phyloP scores from a whole-genome alignment of 2,797 vertebrate species.

The Carduelis carduelis region DNA sequence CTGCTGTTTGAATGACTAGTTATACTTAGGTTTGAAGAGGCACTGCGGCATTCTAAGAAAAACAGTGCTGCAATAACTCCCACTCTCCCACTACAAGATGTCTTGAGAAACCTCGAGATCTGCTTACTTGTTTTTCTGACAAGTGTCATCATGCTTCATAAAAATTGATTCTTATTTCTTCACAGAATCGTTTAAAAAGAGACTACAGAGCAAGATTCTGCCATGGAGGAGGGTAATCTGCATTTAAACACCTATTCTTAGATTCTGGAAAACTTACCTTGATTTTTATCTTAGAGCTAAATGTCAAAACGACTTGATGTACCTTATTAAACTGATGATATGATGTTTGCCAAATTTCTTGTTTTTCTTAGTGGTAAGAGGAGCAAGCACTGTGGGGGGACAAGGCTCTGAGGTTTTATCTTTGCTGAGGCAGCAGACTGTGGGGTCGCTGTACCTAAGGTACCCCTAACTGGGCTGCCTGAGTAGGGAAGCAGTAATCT shows the following conservation, averaged over 20 bases:
- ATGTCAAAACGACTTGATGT: background rate
- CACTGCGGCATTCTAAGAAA: background rate
- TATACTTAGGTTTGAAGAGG: background rate
- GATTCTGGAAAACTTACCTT: background rate
- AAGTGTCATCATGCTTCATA: background rate
- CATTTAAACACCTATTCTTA: background rate
- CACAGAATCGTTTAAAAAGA: constrained; percentile 71
- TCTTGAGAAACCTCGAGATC: rapidly evolving
- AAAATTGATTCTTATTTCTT: constrained; percentile 24
- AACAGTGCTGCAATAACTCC: background rate
- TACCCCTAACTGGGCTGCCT: background rate
- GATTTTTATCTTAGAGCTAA: background rate
- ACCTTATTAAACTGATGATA: background rate
- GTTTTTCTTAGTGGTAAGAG: background rate
- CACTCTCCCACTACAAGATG: background rate
- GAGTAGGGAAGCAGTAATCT: background rate
- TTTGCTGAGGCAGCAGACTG: background rate
- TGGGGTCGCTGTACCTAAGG: background rate
- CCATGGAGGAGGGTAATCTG: constrained; percentile 42
- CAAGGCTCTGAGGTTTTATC: background rate
- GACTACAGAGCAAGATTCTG: constrained; percentile 74
- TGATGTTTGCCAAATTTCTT: background rate
- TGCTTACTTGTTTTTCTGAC: background rate
- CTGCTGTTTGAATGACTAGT: background rate
- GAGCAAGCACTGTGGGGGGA: background rate